Evolutionary conservation across 2,797 vertebrate species (phyloP), one percentile per base, ranked within the genome.

Genomic region (Selene dorsalis): DNA sequence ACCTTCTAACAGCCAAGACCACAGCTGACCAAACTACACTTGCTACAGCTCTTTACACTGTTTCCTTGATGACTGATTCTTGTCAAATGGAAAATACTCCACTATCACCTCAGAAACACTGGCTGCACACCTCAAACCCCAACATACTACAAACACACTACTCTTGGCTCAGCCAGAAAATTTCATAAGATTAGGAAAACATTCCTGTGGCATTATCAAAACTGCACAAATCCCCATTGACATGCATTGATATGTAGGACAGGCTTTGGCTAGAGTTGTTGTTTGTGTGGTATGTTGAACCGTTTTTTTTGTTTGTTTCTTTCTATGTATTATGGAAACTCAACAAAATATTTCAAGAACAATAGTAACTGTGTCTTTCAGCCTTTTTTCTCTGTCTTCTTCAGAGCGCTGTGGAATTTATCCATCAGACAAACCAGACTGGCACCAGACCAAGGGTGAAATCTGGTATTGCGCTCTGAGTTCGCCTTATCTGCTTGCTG

Each of bases 401-500:
- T 72, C 39, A 22, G 57, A 69, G 28, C 32, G 38, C 61, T 76
- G 66, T 55, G 77, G 75, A 88, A 84, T 84, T 61, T 73, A 52
- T 77, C 58, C 62, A 48, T 87, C 84, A 87, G 90, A 92, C 88
- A 88, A 91, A 85, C 77, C 67, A 75, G 89, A 85, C 79, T 85
- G 88, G 85, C 87, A 80, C 70, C 53, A 73, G 87, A 84, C 88
- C 84, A 84, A 82, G 84, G 80, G 75, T 87, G 86, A 91, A 92
- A 94, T 93, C 88, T 91, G 85, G 76, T 82, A 79, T 80, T 91
- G 89, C 47, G 66, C 77, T 79, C 66, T 69, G 83, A 87, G 84
- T 86, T 85, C 7, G 28, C 68, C 88, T 94, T 93, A 94, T 94
- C 93, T 87, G 82, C 75, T 84, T 39, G 61, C 83, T 92, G 91